Percentiles rank a stretch among this genome's conserved stretches.
phyloP scores from a whole-genome alignment of 2,888 invertebrate species.

The Meteorus colon region DNA sequence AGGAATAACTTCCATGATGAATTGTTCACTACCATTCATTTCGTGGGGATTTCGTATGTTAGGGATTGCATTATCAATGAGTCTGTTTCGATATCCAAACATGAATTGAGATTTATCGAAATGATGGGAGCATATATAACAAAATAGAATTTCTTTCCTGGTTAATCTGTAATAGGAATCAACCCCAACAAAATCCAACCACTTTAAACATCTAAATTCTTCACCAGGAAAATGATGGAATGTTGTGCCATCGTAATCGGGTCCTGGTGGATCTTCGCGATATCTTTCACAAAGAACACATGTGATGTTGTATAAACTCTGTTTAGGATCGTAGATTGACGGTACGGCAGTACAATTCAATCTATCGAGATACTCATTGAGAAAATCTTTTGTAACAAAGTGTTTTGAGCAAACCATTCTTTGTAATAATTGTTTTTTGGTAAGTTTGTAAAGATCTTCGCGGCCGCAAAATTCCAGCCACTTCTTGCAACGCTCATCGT shows the following conservation, averaged over 20 bases:
- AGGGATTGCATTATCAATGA: constrained; percentile 67
- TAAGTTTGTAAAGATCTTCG: constrained; percentile 69
- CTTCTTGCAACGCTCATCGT: constrained; percentile 65
- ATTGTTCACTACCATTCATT: constrained; percentile 49
- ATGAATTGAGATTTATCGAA: constrained; percentile 68
- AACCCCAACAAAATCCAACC: constrained; percentile 71
- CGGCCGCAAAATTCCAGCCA: constrained; percentile 71
- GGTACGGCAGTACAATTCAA: constrained; percentile 67
- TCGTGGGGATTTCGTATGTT: constrained; percentile 62
- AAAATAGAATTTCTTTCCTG: constrained; percentile 70
- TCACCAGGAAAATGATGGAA: constrained; percentile 72
- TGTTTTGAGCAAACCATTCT: constrained; percentile 72
- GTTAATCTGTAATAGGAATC: constrained; percentile 70
- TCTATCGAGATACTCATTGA: constrained; percentile 69
- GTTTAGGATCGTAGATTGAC: constrained; percentile 69
- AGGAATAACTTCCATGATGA: constrained; percentile 50
- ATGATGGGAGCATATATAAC: constrained; percentile 71
- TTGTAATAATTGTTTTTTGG: constrained; percentile 69
- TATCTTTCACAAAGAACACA: constrained; percentile 67
- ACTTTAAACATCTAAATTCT: constrained; percentile 70
- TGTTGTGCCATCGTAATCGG: constrained; percentile 66
- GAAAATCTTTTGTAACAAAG: constrained; percentile 65
- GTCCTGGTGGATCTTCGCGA: constrained; percentile 64
- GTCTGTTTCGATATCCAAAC: constrained; percentile 61
- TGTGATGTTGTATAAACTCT: constrained; percentile 69